Percentiles rank a stretch among this genome's conserved stretches.
These are phyloP conservation scores for Perizoma flavofasciatum DNA, from an alignment of 2,888 invertebrate genomes.

Conservation along the genomic window DNA sequence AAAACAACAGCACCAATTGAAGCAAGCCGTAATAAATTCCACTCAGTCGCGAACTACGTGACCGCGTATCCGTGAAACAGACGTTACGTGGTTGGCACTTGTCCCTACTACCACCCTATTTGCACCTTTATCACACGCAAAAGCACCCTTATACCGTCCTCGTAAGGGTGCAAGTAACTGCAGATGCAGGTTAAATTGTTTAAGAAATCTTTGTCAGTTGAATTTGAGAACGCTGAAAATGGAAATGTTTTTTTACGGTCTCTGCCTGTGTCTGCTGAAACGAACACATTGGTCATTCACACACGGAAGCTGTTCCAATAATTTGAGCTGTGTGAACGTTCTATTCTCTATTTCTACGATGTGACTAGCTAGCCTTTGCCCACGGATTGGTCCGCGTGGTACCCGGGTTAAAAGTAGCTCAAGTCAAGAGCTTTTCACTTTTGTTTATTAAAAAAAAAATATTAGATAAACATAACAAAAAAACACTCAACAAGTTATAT, in stretches of 20 bases:
- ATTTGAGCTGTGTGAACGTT: too few species aligned
- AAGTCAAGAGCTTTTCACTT: too few species aligned
- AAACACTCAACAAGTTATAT: too few species aligned
- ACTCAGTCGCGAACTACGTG: slow-evolving; percentile 55
- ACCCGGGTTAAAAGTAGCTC: too few species aligned
- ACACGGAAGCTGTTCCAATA: too few species aligned
- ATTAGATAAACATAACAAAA: too few species aligned
- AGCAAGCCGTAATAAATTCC: slow-evolving; percentile 57
- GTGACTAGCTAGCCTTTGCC: too few species aligned
- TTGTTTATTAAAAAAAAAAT: too few species aligned
- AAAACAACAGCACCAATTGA: slow-evolving; percentile 41
- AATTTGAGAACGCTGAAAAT: slow-evolving; percentile 28
- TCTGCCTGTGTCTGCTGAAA: neutral
- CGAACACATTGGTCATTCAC: too few species aligned
- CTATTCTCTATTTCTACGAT: too few species aligned
- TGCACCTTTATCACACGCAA: slow-evolving; percentile 3
- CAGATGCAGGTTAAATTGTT: slow-evolving; percentile 31
- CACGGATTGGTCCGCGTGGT: too few species aligned
- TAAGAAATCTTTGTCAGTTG: slow-evolving; percentile 34
- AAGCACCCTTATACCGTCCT: slow-evolving; percentile 3
- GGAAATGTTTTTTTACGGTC: slow-evolving; percentile 1
- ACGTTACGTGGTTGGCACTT: slow-evolving; percentile 59
- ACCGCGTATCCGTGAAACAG: slow-evolving; percentile 59
- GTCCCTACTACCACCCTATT: slow-evolving; percentile 36
- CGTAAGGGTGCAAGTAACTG: slow-evolving; percentile 7